A percentile compares a stretch with the other conserved stretches of the same genome.
Evolutionary conservation across 2,797 vertebrate genomes (phyloP).

Genomic region (Geotrypetes seraphini): DNA sequence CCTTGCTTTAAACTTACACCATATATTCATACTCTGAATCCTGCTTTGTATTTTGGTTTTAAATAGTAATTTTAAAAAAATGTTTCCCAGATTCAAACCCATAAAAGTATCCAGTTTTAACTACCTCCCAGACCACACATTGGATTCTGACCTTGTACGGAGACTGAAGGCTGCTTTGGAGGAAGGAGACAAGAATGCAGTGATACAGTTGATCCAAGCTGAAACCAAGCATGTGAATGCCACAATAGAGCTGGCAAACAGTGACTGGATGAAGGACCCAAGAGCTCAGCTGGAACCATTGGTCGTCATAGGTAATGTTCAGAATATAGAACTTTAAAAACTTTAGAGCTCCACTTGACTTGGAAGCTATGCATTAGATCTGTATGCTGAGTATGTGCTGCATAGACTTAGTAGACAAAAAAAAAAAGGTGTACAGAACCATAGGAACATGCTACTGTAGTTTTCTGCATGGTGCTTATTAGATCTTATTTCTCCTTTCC

Average conservation of each 20-base stretch:
- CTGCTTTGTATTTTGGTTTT: background rate
- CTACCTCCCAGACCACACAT: conserved; percentile 24
- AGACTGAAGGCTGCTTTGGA: conserved; percentile 34
- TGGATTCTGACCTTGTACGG: conserved; percentile 30
- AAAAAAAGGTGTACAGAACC: too few relatives aligned
- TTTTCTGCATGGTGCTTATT: too few relatives aligned
- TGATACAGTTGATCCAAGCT: conserved; percentile 21
- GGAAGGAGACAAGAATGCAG: conserved; percentile 2
- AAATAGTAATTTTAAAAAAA: too few relatives aligned
- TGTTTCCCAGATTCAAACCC: background rate
- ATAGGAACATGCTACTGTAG: too few relatives aligned
- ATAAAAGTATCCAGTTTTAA: background rate
- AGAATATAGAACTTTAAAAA: too few relatives aligned
- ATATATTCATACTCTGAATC: background rate
- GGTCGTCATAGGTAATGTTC: conserved; percentile 45
- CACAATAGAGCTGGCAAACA: conserved; percentile 44
- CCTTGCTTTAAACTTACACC: rapidly evolving
- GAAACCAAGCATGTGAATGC: conserved; percentile 28
- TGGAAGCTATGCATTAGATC: too few relatives aligned
- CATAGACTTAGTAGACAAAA: too few relatives aligned
- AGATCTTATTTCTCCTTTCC: too few relatives aligned
- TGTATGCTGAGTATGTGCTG: too few relatives aligned
- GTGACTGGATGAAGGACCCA: conserved; percentile 56
- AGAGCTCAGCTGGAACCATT: conserved; percentile 31
- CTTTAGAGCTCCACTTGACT: too few relatives aligned